Evolutionary conservation across 2,888 invertebrate genomes (phyloP), one percentile per base, ranked within the genome.

Genomic region (Hypsopygia costalis): DNA sequence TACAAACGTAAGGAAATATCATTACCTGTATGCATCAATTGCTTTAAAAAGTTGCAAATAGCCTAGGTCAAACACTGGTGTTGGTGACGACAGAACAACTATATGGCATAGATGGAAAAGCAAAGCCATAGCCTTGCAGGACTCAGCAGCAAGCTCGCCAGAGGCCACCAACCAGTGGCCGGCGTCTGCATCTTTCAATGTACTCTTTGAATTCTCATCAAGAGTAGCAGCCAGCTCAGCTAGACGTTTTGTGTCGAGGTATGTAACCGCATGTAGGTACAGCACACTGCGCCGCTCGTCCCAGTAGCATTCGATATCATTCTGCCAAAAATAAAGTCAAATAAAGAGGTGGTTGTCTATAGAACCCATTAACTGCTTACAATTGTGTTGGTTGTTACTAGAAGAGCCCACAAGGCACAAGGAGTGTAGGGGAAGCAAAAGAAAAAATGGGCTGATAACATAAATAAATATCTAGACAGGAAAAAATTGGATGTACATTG

Each of bases 91-190:
- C 49, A 71, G 61, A 29, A 89, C 72, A 10, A 97, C 90, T 46
- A 97, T 91, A 62, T 97, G 97, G 46, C 96, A 96, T 32, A 95
- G 81, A 57, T 95, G 94, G 67, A 96, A 94, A 9, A 96, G 82
- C 45, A 96, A 86, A 1, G 96, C 90, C 39, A 98, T 81, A 30
- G 92, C 91, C 58, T 93, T 92, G 10, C 95, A 94, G 1, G 89
- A 74, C 9, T 89, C 89, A 0, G 76, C 64, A 0, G 89, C 81
- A 25, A 89, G 64, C 44, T 89, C 86, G 0, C 89, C 89, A 0
- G 83, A 75, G 0, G 93, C 90, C 29, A 92, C 92, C 39, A 95
- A 85, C 81, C 94, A 95, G 66, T 94, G 70, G 0, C 79, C 72
- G 6, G 82, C 73, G 36, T 86, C 87, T 0, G 83, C 82, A 49